Conservation (phyloP, 2,113 vertebrate species). For the Tetraodon nigroviridis region DNA sequence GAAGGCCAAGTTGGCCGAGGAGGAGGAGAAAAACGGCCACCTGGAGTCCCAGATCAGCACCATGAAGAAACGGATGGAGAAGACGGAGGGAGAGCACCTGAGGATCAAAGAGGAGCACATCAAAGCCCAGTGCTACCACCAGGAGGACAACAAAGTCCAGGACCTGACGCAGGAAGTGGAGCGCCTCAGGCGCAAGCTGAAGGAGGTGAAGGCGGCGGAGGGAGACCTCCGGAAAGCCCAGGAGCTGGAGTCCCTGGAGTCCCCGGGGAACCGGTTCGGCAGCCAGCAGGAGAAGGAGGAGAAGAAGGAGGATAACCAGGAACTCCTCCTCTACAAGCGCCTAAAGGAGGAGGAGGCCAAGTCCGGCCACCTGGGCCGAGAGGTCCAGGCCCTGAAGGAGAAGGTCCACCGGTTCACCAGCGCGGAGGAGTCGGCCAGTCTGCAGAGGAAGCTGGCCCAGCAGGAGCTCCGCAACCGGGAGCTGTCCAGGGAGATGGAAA, state of each 20-base stretch:
- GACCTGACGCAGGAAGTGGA: constrained; percentile 94
- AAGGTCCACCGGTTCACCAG: constrained; percentile 93
- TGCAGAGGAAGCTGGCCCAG: constrained; percentile 89
- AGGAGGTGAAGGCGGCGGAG: constrained; percentile 90
- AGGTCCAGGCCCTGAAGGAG: constrained; percentile 91
- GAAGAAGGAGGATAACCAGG: constrained; percentile 88
- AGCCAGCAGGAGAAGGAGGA: constrained; percentile 86
- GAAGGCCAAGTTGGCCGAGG: constrained; percentile 82
- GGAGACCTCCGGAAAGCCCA: constrained; percentile 90
- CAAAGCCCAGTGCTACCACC: constrained; percentile 80
- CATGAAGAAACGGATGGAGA: constrained; percentile 90
- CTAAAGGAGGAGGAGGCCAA: constrained; percentile 92
- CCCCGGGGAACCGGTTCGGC: constrained; percentile 83
- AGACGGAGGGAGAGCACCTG: constrained; percentile 83
- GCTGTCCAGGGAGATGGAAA: constrained; percentile 90
- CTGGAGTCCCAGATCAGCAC: constrained; percentile 86
- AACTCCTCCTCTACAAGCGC: constrained; percentile 86
- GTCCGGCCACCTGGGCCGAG: constrained; percentile 86
- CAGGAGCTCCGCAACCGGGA: constrained; percentile 94
- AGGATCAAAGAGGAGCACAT: constrained; percentile 84
- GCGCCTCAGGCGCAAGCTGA: constrained; percentile 84
- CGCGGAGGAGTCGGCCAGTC: constrained; percentile 87
- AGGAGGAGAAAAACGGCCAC: constrained; percentile 87
- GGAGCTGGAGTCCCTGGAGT: constrained; percentile 87
- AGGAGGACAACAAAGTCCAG: constrained; percentile 95